Base-by-base conservation (phyloP, 2,888 invertebrate genomes). In the Deilephila elpenor region DNA sequence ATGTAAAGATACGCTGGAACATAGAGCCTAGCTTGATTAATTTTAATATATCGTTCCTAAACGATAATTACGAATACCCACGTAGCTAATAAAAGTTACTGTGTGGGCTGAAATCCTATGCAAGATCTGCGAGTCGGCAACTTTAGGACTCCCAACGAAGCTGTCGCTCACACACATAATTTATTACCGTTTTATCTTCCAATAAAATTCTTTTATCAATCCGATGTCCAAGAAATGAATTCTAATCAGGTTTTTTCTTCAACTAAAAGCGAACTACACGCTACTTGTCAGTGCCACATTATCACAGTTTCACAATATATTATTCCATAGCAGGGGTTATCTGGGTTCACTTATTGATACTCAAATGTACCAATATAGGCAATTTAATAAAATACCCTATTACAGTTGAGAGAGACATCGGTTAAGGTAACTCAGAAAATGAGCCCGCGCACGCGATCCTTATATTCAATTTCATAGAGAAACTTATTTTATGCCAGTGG, bases 391-490 rank as follows among this genome's bases (percentile, higher is more conserved):
- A 85, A 80, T 81, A 83, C 84, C 85, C 88, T 83, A 88, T 90
- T 89, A 91, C 75, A 82, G 82, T 81, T 83, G 86, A 91, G 89
- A 92, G 88, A 92, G 91, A 92, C 91, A 90, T 90, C 85, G 90
- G 84, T 82, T 81, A 84, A 84, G 85, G 84, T 83, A 84, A 84
- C 85, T 86, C 79, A 79, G 86, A 82, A 88, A 91, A 90, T 91
- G 87, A 86, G 87, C 76, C 77, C 72, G 76, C 77, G 81, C 93
- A 93, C 93, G 93, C 93, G 86, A 93, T 85, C 86, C 80, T 83
- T 82, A 80, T 90, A 92, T 92, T 93, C 91, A 93, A 93, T 93
- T 92, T 92, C 89, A 89, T 91, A 91, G 88, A 87, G 84, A 89
- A 92, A 91, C 89, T 91, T 92, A 90, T 89, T 90, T 89, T 88